These are phyloP conservation scores for Rutpela maculata DNA, from an alignment of 2,888 invertebrate species.

Conservation along the genomic window DNA sequence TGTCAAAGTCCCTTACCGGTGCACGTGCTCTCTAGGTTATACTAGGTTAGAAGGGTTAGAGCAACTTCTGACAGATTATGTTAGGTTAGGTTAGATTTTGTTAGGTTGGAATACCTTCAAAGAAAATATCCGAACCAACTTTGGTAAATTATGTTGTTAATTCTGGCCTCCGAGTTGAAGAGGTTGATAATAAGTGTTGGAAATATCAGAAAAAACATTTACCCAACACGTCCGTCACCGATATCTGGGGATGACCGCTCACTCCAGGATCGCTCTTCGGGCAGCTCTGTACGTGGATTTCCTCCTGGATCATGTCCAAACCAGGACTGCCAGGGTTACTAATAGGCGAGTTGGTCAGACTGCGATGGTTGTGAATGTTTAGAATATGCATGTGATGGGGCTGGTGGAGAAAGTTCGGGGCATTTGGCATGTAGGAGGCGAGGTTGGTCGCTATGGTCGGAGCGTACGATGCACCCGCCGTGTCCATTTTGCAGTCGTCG, in stretches of 20 bases:
- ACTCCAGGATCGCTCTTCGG: constrained; percentile 69
- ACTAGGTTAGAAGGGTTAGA: neutral
- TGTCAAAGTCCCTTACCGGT: no score
- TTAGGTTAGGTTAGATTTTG: neutral
- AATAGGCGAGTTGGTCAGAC: constrained; percentile 79
- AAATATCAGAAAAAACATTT: constrained; percentile 41
- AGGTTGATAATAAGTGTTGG: neutral
- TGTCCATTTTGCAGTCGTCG: constrained; percentile 76
- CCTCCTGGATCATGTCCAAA: constrained; percentile 87
- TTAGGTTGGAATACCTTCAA: constrained; percentile 4
- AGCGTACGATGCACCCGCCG: constrained; percentile 40
- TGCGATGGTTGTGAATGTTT: constrained; percentile 75
- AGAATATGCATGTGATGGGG: constrained; percentile 68
- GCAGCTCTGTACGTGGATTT: constrained; percentile 76
- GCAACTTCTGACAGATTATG: neutral
- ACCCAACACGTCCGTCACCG: constrained; percentile 93
- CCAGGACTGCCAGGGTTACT: constrained; percentile 81
- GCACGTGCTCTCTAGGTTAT: no score
- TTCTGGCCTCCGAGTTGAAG: neutral
- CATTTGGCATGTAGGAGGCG: constrained; percentile 40
- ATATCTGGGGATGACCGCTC: constrained; percentile 87
- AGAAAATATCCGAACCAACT: constrained; percentile 13
- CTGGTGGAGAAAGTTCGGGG: constrained; percentile 42
- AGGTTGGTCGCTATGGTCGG: constrained; percentile 63
- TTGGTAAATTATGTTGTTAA: neutral